Percentiles rank a stretch among this genome's conserved stretches.
These are phyloP conservation scores for Alligator sinensis DNA, from an alignment of 2,113 vertebrate genomes.

Conservation along the genomic window DNA sequence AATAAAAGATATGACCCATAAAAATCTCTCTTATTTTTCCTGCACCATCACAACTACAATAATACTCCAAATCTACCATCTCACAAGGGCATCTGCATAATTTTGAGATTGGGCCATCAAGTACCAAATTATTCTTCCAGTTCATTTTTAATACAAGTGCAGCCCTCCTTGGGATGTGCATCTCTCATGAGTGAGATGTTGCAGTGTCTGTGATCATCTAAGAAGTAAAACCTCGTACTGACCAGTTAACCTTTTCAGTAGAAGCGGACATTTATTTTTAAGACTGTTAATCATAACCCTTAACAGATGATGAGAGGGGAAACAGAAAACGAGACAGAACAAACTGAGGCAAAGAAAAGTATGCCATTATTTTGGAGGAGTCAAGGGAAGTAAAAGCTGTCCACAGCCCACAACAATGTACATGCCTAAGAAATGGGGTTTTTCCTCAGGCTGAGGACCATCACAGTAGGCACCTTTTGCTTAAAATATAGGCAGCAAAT, in stretches of 20 bases:
- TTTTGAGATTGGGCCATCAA: background rate
- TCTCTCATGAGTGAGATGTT: background rate
- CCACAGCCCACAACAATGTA: background rate
- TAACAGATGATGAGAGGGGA: background rate
- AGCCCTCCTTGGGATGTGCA: background rate
- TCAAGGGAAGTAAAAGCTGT: background rate
- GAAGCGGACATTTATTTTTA: background rate
- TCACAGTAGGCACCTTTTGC: background rate
- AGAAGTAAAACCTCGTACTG: background rate
- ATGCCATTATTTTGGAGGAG: background rate
- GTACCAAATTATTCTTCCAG: background rate
- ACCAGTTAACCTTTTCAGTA: background rate
- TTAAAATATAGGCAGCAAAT: background rate
- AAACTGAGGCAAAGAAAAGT: background rate
- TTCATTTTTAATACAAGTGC: background rate
- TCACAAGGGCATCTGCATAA: background rate
- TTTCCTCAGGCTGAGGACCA: background rate
- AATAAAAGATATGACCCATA: too few relatives aligned
- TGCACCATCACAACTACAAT: too few relatives aligned
- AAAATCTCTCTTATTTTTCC: too few relatives aligned
- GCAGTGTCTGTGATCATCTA: background rate
- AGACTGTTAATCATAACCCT: background rate
- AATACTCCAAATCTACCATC: too few relatives aligned
- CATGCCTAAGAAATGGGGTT: background rate
- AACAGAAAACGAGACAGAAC: background rate